Evolutionary conservation across 1,140 invertebrate species (phyloP).

Genomic region (Limonius californicus): DNA sequence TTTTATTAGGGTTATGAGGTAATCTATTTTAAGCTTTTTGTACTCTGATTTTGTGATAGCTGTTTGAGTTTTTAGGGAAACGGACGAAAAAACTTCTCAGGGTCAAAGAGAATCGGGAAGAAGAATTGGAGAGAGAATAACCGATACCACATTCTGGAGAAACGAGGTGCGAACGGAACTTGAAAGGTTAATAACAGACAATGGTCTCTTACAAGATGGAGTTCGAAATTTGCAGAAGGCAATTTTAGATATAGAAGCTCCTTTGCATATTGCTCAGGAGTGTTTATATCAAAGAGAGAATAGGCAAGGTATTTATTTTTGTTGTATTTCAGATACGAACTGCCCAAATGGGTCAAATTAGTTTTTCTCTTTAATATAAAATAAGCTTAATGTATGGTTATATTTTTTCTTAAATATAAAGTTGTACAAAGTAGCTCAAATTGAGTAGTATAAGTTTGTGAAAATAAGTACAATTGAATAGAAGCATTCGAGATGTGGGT

Average conservation of each 20-base stretch:
- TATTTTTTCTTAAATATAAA: too few species aligned
- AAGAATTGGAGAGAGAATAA: slow-evolving; percentile 82
- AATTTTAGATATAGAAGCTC: slow-evolving; percentile 80
- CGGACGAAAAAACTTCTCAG: slow-evolving; percentile 69
- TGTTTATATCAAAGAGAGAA: slow-evolving; percentile 88
- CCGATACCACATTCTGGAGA: slow-evolving; percentile 91
- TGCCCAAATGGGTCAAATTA: too few species aligned
- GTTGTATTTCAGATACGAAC: too few species aligned
- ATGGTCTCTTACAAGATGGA: slow-evolving; percentile 76
- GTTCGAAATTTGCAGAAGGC: slow-evolving; percentile 76
- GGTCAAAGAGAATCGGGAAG: slow-evolving; percentile 75
- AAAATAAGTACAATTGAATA: too few species aligned
- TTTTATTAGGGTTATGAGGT: slow-evolving; percentile 66
- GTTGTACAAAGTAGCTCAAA: too few species aligned
- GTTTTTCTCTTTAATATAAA: too few species aligned
- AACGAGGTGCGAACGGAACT: slow-evolving; percentile 82
- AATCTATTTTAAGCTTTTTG: too few species aligned
- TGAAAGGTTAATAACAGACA: slow-evolving; percentile 80
- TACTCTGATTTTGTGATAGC: neutral
- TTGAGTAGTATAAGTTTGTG: too few species aligned
- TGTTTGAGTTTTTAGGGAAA: slow-evolving; percentile 55
- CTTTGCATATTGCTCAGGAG: slow-evolving; percentile 86
- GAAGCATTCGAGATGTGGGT: too few species aligned
- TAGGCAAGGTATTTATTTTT: slow-evolving; percentile 65
- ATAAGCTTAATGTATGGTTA: too few species aligned